These are phyloP conservation scores for Kryptolebias marmoratus DNA, from an alignment of 2,113 vertebrate species.

Conservation along the genomic window DNA sequence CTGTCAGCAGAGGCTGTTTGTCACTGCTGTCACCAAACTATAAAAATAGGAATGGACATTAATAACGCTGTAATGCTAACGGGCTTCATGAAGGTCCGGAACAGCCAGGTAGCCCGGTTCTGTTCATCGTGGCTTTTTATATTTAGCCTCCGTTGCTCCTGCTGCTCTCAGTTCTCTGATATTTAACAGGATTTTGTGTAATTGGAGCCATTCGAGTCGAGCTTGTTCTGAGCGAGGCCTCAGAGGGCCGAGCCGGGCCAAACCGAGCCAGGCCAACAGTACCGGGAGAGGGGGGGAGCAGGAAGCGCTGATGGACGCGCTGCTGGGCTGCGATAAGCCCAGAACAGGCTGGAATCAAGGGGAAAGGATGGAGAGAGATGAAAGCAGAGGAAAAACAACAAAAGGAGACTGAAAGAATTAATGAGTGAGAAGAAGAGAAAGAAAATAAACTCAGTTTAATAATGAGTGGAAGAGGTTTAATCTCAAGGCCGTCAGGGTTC, in stretches of 20 bases:
- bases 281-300: slow-evolving; percentile 13
- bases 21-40: slow-evolving; percentile 38
- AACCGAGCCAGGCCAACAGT: slow-evolving; percentile 35
- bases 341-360: slow-evolving; percentile 32
- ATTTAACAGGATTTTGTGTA: no score
- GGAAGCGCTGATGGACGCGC: slow-evolving; percentile 36
- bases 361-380: slow-evolving; percentile 15
- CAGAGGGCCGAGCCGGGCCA: slow-evolving; percentile 32
- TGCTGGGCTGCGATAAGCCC: slow-evolving; percentile 60
- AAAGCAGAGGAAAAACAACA: no score
- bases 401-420: background rate
- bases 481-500: slow-evolving; percentile 31
- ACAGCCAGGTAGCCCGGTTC: slow-evolving; percentile 37
- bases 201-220: no score
- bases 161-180: no score
- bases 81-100: background rate
- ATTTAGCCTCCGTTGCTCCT: slow-evolving; percentile 36
- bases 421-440: background rate
- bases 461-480: slow-evolving; percentile 32
- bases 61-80: slow-evolving; percentile 28
- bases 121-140: slow-evolving; percentile 11
- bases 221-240: slow-evolving; percentile 10
- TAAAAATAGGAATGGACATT: slow-evolving; percentile 57
- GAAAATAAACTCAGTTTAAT: slow-evolving; percentile 1
- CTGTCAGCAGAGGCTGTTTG: slow-evolving; percentile 29